Evolutionary conservation across 2,888 invertebrate species (phyloP).

Genomic region (Drosophila paranaensis): DNA sequence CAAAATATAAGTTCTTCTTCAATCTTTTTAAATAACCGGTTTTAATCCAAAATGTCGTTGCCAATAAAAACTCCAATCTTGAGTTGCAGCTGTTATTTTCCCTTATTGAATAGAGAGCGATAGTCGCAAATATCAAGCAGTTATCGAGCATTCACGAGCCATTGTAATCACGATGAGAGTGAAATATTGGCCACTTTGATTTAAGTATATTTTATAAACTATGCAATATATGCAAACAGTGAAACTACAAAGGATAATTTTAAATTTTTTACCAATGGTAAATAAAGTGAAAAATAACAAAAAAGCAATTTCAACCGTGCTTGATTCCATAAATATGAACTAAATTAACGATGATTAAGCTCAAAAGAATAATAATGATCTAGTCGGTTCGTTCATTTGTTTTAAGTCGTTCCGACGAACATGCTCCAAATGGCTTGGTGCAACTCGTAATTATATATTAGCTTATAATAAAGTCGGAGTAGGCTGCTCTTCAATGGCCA

Average conservation of each 20-base stretch:
- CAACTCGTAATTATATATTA: conserved; percentile 28
- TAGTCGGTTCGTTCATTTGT: neutral
- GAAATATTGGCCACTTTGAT: neutral
- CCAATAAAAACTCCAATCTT: neutral
- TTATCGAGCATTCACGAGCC: neutral
- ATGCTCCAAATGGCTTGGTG: conserved; percentile 16
- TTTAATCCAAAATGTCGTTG: no score
- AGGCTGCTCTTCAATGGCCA: conserved; percentile 77
- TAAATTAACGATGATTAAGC: neutral
- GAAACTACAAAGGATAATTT: neutral
- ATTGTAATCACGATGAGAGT: neutral
- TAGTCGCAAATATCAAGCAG: neutral
- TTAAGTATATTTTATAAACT: neutral
- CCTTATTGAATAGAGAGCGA: neutral
- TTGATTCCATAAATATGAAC: neutral
- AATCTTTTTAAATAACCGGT: no score
- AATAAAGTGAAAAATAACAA: neutral
- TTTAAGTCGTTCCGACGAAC: conserved; percentile 14
- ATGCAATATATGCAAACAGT: neutral
- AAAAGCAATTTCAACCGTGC: neutral
- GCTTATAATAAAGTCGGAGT: conserved; percentile 51
- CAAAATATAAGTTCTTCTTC: no score
- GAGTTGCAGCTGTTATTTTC: neutral
- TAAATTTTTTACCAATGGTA: neutral
- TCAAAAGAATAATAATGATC: neutral